phyloP scores from a whole-genome alignment of 2,888 invertebrate species.

The Anarsia innoxiella region DNA sequence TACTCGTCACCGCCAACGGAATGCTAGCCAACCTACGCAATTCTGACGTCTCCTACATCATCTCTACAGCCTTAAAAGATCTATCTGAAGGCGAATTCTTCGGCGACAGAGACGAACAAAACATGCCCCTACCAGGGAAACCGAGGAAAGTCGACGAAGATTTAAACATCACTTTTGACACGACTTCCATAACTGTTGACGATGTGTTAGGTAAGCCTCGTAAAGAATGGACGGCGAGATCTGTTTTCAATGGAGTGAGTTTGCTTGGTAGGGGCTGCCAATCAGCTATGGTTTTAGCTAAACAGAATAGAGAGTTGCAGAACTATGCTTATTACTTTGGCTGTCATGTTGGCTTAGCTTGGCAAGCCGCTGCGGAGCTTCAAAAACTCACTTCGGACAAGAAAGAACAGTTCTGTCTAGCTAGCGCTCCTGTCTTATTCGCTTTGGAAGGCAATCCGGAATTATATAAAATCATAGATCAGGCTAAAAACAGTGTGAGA shows the following conservation, averaged over 20 bases:
- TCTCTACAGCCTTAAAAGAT: conserved; percentile 87
- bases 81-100: conserved; percentile 89
- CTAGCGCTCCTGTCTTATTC: conserved; percentile 89
- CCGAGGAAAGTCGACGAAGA: conserved; percentile 59
- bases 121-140: conserved; percentile 81
- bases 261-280: conserved; percentile 84
- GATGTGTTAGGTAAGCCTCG: conserved; percentile 74
- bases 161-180: conserved; percentile 53
- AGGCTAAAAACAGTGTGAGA: conserved; percentile 78
- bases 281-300: conserved; percentile 84
- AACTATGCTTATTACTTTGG: conserved; percentile 86
- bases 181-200: conserved; percentile 47
- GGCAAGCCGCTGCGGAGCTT: conserved; percentile 79
- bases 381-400: conserved; percentile 72
- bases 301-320: conserved; percentile 80
- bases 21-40: conserved; percentile 84
- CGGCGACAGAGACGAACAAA: conserved; percentile 83
- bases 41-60: conserved; percentile 84
- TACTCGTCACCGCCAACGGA: conserved; percentile 86
- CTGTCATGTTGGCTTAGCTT: conserved; percentile 86
- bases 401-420: conserved; percentile 81
- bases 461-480: conserved; percentile 77
- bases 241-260: conserved; percentile 81
- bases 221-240: conserved; percentile 83
- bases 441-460: conserved; percentile 86